Base-by-base conservation (phyloP, 2,888 invertebrate species). In the Mactromeris polynyma region DNA sequence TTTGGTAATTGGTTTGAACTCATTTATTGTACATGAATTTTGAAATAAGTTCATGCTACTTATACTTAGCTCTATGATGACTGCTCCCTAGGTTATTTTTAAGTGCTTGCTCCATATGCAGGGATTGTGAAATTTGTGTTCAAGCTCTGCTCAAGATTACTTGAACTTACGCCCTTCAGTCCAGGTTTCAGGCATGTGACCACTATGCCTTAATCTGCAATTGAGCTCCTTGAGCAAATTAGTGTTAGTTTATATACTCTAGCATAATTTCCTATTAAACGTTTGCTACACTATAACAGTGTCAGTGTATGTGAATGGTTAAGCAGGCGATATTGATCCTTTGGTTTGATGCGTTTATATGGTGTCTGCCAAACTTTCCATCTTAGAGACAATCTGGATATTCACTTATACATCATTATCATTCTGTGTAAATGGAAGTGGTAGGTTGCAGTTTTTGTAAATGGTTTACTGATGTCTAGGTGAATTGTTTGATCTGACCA, bases 361-460 rank as follows among this genome's bases (percentile, higher is more conserved):
- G n/a, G 7, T 7, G 58, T 26, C 9, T 64, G n/a, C 26, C 11
- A 26, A 11, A 26, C 7, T 26, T 26, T 26, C 58, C 0, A 64
- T 26, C 58, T 64, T 64, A 9, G n/a, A 64, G 26, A 26, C 58
- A 64, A 26, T 64, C n/a, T 64, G 58, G 26, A 64, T 46, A 46
- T 4, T 7, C 26, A 64, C 4, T 64, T 26, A 26, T 58, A 58
- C 58, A 58, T 58, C 58, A 58, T 58, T 58, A n/a, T 58, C 21
- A 64, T 64, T 64, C 58, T 26, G 58, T 26, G n/a, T 64, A n/a
- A n/a, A 64, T 64, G n/a, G 58, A 64, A 64, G n/a, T 64, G 21
- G 2, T 21, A n/a, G 19, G 21, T 19, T 19, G 54, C 21, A 21
- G 1, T 54, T 54, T n/a, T 54, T 54, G 21, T 21, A n/a, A 21